Base-by-base conservation (phyloP, 2,113 vertebrate genomes). In the Panurus biarmicus region DNA sequence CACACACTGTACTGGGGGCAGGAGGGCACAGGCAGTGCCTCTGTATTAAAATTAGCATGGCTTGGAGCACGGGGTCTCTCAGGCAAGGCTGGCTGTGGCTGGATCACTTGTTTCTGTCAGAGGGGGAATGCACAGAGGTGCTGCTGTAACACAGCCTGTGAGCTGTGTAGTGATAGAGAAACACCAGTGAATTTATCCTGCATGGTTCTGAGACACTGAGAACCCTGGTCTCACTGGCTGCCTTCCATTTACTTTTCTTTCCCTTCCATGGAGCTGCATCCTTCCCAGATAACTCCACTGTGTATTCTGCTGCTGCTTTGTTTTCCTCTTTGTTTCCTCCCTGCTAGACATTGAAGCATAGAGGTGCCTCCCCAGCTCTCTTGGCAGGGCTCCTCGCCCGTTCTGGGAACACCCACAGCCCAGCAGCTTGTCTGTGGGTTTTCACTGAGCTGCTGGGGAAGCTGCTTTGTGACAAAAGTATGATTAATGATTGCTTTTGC, bases 401-500 rank as follows among this genome's bases (percentile, higher is more conserved):
- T 33, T 38, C 91, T 65, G 6, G 5, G n/a, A 66, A 42, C 71
- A 45, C 50, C 78, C 71, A 11, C 70, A 5, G 58, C 8, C 1
- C 2, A 79, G 81, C 78, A 74, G 93, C 92, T 85, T 48, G 64
- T 62, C 95, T 95, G 85, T n/a, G 89, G 89, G 38, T 5, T 73
- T 67, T 14, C 51, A 54, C 42, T 18, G 40, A 70, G 33, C 64
- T 91, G 78, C 81, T 70, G 78, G 89, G 87, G 90, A 89, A 87
- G 91, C 75, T 91, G 87, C 72, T 90, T 51, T 44, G 25, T 94
- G 93, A 88, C 91, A 94, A 31, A 93, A 70, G 53, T 48, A 64
- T 95, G 96, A 97, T 97, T 96, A 95, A 96, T 97, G 95, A 90
- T 95, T 86, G 91, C 87, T 87, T 93, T 80, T 56, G 20, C 69